Evolutionary conservation across 2,888 invertebrate species (phyloP), one percentile per base, ranked within the genome.

Genomic region (Agrotis exclamationis): DNA sequence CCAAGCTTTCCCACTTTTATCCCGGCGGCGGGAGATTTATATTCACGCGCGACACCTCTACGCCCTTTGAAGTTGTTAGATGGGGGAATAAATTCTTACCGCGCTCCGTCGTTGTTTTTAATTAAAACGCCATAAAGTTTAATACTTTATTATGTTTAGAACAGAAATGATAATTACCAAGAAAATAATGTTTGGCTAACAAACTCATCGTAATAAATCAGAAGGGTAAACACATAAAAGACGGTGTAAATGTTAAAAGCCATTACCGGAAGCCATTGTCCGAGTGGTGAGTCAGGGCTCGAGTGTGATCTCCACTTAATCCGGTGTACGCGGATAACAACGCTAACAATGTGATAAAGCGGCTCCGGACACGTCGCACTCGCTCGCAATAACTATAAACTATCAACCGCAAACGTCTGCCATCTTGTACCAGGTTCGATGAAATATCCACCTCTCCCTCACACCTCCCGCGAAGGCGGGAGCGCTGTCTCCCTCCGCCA

Each of bases 381-480:
- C 92, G 89, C 94, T 95, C 92, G 94, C 94, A 96, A 96, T 96
- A 96, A 96, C 96, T 95, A 96, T 96, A 96, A 96, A 96, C 96
- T 96, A 96, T 95, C 95, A 95, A 93, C 96, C 96, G 92, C 96
- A 94, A 96, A 95, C 92, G 95, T 94, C 95, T 96, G 94, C 96
- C 95, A 95, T 96, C 96, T 96, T 96, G 95, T 93, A 94, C 90
- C 88, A 84, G 90, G 88, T 90, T 92, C 93, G 95, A 93, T 95
- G 95, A 93, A 94, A 93, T 92, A 93, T 91, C 92, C 88, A 85
- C 93, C 91, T 94, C 94, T 93, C 93, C 87, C 93, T 94, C 93
- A 86, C 89, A 88, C 92, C 88, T 85, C 79, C 51, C 71, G 72
- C 84, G 83, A 86, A 66, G 82, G 74, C 78, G 74, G 80, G 84